Base-by-base conservation (phyloP, 1,140 invertebrate genomes). In the Aphaenogaster ashmeadi region DNA sequence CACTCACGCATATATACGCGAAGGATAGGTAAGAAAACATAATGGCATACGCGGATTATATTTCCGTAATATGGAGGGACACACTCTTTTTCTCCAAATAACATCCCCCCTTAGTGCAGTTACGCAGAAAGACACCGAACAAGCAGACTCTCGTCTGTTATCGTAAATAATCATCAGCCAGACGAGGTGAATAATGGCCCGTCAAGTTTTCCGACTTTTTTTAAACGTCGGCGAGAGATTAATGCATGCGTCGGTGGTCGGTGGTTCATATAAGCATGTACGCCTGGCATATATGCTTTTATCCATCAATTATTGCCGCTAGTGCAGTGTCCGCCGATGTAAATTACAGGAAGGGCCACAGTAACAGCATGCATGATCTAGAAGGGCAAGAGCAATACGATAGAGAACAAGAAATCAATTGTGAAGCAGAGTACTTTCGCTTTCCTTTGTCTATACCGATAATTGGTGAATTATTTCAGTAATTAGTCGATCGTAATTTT, bases 281-380 rank as follows among this genome's bases (percentile, higher is more conserved):
- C 21, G 52, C n/a, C 41, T 18, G 67, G 41, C 64, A 83, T 71
- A 41, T 58, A 36, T 67, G 88, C 86, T 74, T 85, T 54, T 74
- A 89, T 90, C 80, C 78, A 79, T 89, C 88, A 87, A 90, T 87
- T 90, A 90, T 87, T 84, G 47, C 85, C 11, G 50, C 50, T 18
- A 66, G 38, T 52, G 72, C n/a, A 47, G 54, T 50, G 36, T 64
- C 36, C 74, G 74, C 27, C 50, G n/a, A 86, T 75, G 72, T 86
- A 66, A 66, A 86, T 86, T 86, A 86, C 60, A 27, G 74, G 47
- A 47, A 79, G n/a, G 50, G 47, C 21, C 60, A 36, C 15, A 54
- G 83, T 66, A 64, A 84, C 54, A 60, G 50, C 18, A 18, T 58
- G 54, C n/a, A 60, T 9, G 69, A 13, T 36, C 41, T 50, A 50